Conservation (phyloP, 2,888 invertebrate species). For the Panorpa germanica region DNA sequence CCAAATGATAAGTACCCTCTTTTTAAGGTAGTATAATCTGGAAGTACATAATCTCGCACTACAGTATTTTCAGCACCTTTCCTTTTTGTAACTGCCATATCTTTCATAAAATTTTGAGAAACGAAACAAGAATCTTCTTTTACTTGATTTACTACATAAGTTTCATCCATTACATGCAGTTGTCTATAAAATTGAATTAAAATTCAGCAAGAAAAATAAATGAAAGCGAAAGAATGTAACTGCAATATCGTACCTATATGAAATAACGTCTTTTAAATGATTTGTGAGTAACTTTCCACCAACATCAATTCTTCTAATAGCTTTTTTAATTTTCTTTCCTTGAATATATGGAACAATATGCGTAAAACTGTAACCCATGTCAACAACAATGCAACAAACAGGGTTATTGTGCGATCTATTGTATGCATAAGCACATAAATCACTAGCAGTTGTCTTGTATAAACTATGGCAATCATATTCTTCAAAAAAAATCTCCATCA, state of each 20-base stretch:
- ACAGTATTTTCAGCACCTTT: conserved; percentile 46
- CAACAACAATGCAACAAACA: conserved; percentile 66
- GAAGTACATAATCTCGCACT: conserved; percentile 80
- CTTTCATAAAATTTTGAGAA: conserved; percentile 59
- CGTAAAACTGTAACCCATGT: conserved; percentile 90
- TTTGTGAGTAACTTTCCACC: conserved; percentile 96
- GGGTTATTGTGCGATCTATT: conserved; percentile 30
- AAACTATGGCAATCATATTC: conserved; percentile 84
- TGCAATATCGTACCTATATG: no score
- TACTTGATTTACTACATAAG: conserved; percentile 93
- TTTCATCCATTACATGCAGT: conserved; percentile 96
- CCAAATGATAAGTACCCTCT: conserved; percentile 45
- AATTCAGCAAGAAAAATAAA: no score
- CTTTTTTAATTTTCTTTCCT: conserved; percentile 47
- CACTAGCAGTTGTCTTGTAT: conserved; percentile 60
- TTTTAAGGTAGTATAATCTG: conserved; percentile 82
- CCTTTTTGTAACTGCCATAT: conserved; percentile 49
- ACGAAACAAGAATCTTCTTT: conserved; percentile 97
- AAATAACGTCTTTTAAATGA: conserved; percentile 92
- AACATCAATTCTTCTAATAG: conserved; percentile 71
- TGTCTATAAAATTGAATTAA: conserved; percentile 47
- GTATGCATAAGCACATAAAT: conserved; percentile 57
- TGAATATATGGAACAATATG: conserved; percentile 84
- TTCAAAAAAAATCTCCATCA: conserved; percentile 93
- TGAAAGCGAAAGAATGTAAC: no score